A percentile compares a stretch with the other conserved stretches of the same genome.
These are phyloP conservation scores for Amia ocellicauda DNA, from an alignment of 2,113 vertebrate species.

Conservation along the genomic window DNA sequence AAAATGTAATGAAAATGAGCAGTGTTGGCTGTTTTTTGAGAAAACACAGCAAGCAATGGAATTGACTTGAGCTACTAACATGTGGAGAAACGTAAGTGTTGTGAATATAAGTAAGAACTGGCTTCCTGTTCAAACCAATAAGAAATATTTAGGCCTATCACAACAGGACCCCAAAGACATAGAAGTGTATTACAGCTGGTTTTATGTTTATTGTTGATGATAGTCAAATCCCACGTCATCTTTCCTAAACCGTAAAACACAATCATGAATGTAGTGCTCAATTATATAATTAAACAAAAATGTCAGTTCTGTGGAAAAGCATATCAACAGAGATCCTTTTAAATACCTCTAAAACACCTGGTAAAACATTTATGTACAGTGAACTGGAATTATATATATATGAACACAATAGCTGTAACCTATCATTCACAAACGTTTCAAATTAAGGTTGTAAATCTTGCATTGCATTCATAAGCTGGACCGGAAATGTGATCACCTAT, in stretches of 20 bases:
- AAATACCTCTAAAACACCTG: not conserved
- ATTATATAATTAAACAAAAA: conserved; percentile 10
- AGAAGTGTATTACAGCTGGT: no score
- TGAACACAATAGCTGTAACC: not conserved
- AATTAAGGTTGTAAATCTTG: conserved; percentile 18
- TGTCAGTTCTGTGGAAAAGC: not conserved
- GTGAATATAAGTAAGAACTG: no score
- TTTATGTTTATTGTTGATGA: no score
- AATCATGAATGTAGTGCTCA: no score
- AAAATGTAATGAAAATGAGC: not conserved
- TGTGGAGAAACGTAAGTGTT: no score
- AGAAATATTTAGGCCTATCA: no score
- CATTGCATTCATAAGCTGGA: not conserved
- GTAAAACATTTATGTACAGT: conserved; percentile 5
- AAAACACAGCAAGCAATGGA: conserved; percentile 10
- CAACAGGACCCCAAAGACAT: no score
- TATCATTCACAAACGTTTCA: conserved; percentile 8
- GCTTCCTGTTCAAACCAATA: no score
- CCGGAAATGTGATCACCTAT: no score
- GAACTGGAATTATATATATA: not conserved
- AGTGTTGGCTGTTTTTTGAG: not conserved
- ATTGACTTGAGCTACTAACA: no score
- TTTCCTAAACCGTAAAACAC: no score
- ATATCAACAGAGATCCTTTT: conserved; percentile 10
- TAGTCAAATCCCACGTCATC: no score